Evolutionary conservation across 2,113 vertebrate genomes (phyloP), one percentile per base, ranked within the genome.

Genomic region (Coptodon bakossiorum): DNA sequence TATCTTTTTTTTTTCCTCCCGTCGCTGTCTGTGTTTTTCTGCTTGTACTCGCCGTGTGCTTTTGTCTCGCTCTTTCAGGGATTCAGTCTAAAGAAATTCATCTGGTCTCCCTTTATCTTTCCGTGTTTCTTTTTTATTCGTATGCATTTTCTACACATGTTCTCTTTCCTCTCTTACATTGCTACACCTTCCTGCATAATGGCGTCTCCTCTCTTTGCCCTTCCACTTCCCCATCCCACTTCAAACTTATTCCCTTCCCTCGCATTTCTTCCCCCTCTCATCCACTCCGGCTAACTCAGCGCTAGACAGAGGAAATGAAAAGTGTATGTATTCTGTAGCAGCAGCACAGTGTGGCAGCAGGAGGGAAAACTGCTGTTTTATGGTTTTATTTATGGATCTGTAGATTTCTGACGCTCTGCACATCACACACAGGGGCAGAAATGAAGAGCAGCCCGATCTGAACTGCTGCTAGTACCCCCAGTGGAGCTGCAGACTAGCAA

Each of bases 341-440:
- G 85, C 90, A 29, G 86, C 90, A 81, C 86, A 68, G 89, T 86
- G 88, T 90, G 87, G 73, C 89, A 88, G 84, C 80, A 43, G 92
- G 92, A 92, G 87, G 86, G 85, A 68, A 91, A 93, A 90, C 91
- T 88, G 86, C 90, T 88, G 87, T 88, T 94, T 93, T 94, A 89
- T 92, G 84, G 84, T 91, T 95, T 92, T 95, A 94, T 95, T 93
- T 93, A 93, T 93, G 91, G 90, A 91, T 90, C 88, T 92, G 86
- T 93, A 94, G 89, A 89, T 91, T 90, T 86, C 85, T 84, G 82
- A 88, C 12, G 5, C 85, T 84, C 90, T 88, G 86, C 90, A 89
- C 48, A 88, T 92, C 90, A 93, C 89, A 93, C 91, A 57, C 63
- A 2, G 81, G 91, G 81, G 89, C 56, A 85, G 82, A 88, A 80